Conservation (phyloP, 2,113 vertebrate species). For the Bagarius yarrelli region DNA sequence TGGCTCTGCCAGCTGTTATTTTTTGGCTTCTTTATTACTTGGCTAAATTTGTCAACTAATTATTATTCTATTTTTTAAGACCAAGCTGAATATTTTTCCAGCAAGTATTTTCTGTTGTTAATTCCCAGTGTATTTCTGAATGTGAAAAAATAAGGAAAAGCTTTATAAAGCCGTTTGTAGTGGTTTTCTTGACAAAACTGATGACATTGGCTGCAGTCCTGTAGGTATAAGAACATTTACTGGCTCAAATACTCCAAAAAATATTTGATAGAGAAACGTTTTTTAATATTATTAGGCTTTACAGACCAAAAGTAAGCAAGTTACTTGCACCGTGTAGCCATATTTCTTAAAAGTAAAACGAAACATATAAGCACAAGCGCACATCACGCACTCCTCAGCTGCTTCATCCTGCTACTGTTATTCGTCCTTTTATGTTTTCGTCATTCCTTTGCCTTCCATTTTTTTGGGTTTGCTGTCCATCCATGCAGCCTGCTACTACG, state of each 20-base stretch:
- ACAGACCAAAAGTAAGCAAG: not conserved
- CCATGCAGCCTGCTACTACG: constrained; percentile 72
- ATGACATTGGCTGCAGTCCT: not conserved
- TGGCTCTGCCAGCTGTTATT: not conserved
- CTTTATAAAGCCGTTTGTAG: not conserved
- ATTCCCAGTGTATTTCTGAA: not conserved
- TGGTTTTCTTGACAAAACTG: not conserved
- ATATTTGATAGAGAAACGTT: too few species aligned
- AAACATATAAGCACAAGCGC: not conserved
- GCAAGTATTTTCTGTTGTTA: not conserved
- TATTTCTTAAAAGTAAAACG: not conserved
- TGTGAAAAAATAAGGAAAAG: not conserved
- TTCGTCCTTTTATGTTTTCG: constrained; percentile 53
- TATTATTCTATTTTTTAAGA: not conserved
- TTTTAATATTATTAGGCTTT: too few species aligned
- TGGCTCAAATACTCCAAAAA: too few species aligned
- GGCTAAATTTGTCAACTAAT: not conserved
- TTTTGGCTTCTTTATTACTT: not conserved
- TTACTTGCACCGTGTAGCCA: not conserved
- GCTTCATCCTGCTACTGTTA: constrained; percentile 53
- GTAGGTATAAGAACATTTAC: too few species aligned
- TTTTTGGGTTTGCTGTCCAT: constrained; percentile 54
- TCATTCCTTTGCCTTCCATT: constrained; percentile 59
- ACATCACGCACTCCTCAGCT: constrained; percentile 42
- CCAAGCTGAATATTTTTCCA: not conserved